These are phyloP conservation scores for Cladopsammia gracilis DNA, from an alignment of 64 coral and sea anemone species.

Conservation along the genomic window DNA sequence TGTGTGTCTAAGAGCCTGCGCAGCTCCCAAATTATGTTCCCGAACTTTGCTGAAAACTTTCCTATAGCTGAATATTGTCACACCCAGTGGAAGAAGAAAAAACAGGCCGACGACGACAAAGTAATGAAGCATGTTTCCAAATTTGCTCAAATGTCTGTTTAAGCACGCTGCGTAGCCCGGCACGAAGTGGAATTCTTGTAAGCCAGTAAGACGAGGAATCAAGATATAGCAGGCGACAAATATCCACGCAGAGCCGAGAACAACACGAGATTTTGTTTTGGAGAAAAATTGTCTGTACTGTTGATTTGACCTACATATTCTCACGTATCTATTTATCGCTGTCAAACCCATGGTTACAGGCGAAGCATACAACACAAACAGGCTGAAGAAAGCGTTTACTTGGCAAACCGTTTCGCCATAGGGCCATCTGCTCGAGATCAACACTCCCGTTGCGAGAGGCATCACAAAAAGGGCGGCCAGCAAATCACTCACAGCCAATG, in stretches of 20 bases:
- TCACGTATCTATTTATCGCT: not conserved
- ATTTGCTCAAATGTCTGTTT: not conserved
- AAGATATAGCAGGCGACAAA: not conserved
- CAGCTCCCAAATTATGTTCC: not conserved
- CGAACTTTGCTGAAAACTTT: not conserved
- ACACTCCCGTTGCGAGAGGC: not conserved
- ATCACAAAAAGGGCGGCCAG: not conserved
- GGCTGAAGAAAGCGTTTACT: not conserved
- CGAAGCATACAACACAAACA: not conserved
- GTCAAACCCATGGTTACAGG: not conserved
- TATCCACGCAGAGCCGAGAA: not conserved
- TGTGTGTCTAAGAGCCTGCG: not conserved
- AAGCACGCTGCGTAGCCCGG: not conserved
- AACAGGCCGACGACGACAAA: not conserved
- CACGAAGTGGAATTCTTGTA: not conserved
- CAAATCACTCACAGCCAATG: not conserved
- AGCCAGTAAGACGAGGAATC: not conserved
- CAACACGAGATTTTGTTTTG: not conserved
- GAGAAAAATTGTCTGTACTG: not conserved
- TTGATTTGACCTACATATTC: not conserved
- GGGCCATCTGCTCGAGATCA: not conserved
- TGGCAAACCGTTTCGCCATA: not conserved
- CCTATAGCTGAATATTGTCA: constrained; percentile 11
- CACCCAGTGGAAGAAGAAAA: not conserved
- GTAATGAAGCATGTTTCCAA: not conserved